phyloP scores from a whole-genome alignment of 2,888 invertebrate species.

The Drosophila lutescens region DNA sequence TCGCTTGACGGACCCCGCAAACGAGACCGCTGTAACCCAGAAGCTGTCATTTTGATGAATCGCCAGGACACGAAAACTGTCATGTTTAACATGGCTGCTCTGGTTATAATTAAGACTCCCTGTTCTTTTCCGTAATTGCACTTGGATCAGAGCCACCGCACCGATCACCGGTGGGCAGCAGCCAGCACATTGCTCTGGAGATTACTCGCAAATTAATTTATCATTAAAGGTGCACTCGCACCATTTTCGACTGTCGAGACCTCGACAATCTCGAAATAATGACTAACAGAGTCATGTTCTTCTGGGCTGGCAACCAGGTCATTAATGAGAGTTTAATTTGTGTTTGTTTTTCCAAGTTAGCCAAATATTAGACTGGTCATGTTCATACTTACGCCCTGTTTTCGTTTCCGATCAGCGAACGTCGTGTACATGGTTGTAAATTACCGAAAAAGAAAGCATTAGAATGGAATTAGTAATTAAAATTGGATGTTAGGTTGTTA shows the following conservation, averaged over 20 bases:
- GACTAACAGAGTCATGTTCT: conserved; percentile 8
- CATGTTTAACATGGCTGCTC: conserved; percentile 82
- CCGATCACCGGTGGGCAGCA: conserved; percentile 30
- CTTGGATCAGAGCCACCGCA: conserved; percentile 30
- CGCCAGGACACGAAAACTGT: conserved; percentile 79
- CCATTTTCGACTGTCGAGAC: conserved; percentile 49
- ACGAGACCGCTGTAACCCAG: conserved; percentile 48
- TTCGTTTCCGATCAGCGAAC: conserved; percentile 21
- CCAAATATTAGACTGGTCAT: conserved; percentile 34
- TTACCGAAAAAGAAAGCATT: conserved; percentile 33
- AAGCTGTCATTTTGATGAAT: conserved; percentile 82
- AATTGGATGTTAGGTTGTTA: background rate
- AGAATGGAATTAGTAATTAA: conserved; percentile 14
- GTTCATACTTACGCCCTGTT: conserved; percentile 69
- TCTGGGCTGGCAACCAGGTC: background rate
- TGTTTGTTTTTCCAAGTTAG: conserved; percentile 57
- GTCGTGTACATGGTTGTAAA: conserved; percentile 24
- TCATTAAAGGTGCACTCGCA: conserved; percentile 40
- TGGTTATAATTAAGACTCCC: conserved; percentile 70
- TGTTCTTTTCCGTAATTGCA: conserved; percentile 16
- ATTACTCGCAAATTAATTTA: conserved; percentile 63
- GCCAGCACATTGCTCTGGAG: conserved; percentile 41
- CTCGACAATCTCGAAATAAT: conserved; percentile 20
- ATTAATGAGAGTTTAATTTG: conserved; percentile 67
- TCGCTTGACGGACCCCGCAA: conserved; percentile 47